These are phyloP conservation scores for Erynnis tages DNA, from an alignment of 2,888 invertebrate genomes.

Conservation along the genomic window DNA sequence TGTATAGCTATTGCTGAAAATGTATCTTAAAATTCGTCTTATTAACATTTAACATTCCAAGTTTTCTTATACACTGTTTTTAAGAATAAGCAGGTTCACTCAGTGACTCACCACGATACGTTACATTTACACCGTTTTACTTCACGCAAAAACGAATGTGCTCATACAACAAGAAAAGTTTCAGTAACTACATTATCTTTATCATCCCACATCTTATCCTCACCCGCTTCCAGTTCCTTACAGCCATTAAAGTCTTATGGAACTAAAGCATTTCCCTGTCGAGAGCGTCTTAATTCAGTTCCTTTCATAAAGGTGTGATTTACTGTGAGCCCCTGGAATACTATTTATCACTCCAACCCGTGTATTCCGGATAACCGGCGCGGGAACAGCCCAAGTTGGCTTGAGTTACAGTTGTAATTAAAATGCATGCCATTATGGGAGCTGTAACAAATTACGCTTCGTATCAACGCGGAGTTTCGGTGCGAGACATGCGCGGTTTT, in stretches of 20 bases:
- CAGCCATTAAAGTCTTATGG: slow-evolving; percentile 24
- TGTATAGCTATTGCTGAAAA: too few relatives aligned
- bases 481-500: slow-evolving; percentile 17
- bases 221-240: slow-evolving; percentile 13
- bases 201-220: not conserved
- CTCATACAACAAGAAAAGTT: not conserved
- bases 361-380: slow-evolving; percentile 27
- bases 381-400: slow-evolving; percentile 35
- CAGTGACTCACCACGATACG: too few relatives aligned
- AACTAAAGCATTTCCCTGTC: slow-evolving; percentile 23
- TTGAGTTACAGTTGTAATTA: slow-evolving; percentile 40
- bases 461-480: slow-evolving; percentile 17
- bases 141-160: too few relatives aligned
- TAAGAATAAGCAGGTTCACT: too few relatives aligned
- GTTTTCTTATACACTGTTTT: too few relatives aligned
- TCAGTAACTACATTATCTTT: not conserved
- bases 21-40: too few relatives aligned
- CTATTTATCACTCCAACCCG: slow-evolving; percentile 39
- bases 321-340: slow-evolving; percentile 36
- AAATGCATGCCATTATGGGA: slow-evolving; percentile 38
- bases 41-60: too few relatives aligned
- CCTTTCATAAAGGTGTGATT: slow-evolving; percentile 42
- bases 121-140: too few relatives aligned
- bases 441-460: slow-evolving; percentile 20
- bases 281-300: slow-evolving; percentile 38